Evolutionary conservation across 2,888 invertebrate species (phyloP).

Genomic region (Eupithecia subumbrata): DNA sequence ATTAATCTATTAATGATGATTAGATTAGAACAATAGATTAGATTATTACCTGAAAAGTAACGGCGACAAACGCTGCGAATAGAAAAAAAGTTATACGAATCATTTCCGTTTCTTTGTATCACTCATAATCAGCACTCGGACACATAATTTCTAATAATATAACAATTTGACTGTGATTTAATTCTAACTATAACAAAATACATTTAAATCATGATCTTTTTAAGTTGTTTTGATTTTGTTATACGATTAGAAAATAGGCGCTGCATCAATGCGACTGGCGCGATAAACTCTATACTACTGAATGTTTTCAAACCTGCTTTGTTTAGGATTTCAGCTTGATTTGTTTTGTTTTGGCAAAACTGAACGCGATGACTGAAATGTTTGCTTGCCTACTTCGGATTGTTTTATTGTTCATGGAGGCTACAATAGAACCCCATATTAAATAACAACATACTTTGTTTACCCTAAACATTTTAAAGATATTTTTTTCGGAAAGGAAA

Average conservation of each 20-base stretch:
- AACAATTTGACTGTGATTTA: background rate
- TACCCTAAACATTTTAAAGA: background rate
- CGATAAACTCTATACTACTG: slow-evolving; percentile 55
- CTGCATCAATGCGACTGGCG: slow-evolving; percentile 45
- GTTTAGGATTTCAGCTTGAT: slow-evolving; percentile 61
- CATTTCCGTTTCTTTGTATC: slow-evolving; percentile 63
- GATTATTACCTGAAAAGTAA: slow-evolving; percentile 75
- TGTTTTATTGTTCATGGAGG: slow-evolving; percentile 52
- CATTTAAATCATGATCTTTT: slow-evolving; percentile 14
- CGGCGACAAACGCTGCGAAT: slow-evolving; percentile 59
- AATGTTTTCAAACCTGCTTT: slow-evolving; percentile 54
- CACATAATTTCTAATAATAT: slow-evolving; percentile 16
- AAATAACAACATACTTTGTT: background rate
- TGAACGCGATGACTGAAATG: slow-evolving; percentile 51
- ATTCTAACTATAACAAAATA: background rate
- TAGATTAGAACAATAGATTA: too few species aligned
- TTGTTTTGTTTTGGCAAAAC: slow-evolving; percentile 68
- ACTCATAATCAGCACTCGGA: slow-evolving; percentile 61
- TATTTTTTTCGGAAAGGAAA: background rate
- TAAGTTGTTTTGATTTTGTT: slow-evolving; percentile 7
- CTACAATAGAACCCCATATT: slow-evolving; percentile 37
- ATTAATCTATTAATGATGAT: too few species aligned
- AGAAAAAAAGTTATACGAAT: slow-evolving; percentile 65
- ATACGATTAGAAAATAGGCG: slow-evolving; percentile 2
- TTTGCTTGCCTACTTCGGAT: slow-evolving; percentile 40